phyloP scores from a whole-genome alignment of 2,797 vertebrate species.

The Pachyuromys duprasi region DNA sequence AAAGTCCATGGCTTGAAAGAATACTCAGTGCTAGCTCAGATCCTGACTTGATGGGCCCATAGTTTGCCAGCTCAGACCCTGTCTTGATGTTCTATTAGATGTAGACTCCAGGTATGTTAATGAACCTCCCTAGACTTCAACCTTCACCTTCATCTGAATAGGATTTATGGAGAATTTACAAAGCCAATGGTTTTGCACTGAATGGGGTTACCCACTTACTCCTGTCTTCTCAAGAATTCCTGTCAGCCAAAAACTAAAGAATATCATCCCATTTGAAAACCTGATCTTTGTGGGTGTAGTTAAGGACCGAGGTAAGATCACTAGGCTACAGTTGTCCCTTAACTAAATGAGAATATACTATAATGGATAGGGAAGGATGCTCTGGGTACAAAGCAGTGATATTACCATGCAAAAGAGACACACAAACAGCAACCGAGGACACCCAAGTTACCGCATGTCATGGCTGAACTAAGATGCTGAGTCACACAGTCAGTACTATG shows the following conservation, averaged over 20 bases:
- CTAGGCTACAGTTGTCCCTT: neutral
- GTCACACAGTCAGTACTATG: neutral
- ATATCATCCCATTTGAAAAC: neutral
- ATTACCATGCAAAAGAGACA: no score
- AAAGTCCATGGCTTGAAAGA: neutral
- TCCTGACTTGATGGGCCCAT: neutral
- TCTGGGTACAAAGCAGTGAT: neutral
- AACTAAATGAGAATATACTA: neutral
- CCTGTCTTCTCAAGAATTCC: neutral
- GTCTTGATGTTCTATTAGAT: neutral
- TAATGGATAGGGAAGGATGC: neutral
- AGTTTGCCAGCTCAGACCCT: neutral
- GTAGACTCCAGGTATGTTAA: neutral
- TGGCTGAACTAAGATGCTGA: neutral
- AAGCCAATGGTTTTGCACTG: neutral
- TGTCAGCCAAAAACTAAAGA: neutral
- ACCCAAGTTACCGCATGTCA: no score
- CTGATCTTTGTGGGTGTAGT: neutral
- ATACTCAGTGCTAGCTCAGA: neutral
- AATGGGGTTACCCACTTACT: neutral
- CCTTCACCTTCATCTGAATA: neutral
- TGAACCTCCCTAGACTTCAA: neutral
- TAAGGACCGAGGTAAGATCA: slow-evolving; percentile 2
- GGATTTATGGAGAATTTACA: neutral
- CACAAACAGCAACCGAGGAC: neutral